Percentiles rank a stretch among this genome's conserved stretches.
These are phyloP conservation scores for Nymphalis polychloros DNA, from an alignment of 2,888 invertebrate species.

Conservation along the genomic window DNA sequence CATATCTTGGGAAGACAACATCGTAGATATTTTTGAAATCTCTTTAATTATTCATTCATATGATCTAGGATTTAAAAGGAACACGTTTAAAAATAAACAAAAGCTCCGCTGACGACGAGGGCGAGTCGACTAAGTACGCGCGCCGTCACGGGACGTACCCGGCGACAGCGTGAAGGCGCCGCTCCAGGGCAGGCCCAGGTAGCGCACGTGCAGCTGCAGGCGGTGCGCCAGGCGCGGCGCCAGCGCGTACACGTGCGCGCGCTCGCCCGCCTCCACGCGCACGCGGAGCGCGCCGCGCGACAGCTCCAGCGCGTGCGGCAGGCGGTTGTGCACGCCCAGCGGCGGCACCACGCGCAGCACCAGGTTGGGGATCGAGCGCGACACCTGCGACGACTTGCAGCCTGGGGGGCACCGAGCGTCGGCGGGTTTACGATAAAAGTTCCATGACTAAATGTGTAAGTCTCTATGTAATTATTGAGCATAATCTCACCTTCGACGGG, in stretches of 20 bases:
- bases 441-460: no score
- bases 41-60: no score
- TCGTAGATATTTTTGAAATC: neutral
- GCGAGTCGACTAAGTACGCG: no score
- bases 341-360: slow-evolving; percentile 87
- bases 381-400: slow-evolving; percentile 63
- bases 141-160: slow-evolving; percentile 52
- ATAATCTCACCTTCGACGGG: slow-evolving; percentile 71
- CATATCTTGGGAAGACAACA: slow-evolving; percentile 67
- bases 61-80: no score
- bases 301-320: slow-evolving; percentile 86
- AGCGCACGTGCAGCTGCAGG: slow-evolving; percentile 76
- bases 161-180: slow-evolving; percentile 86
- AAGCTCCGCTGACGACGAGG: no score
- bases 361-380: slow-evolving; percentile 86
- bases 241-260: slow-evolving; percentile 85
- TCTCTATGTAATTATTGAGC: no score
- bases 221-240: slow-evolving; percentile 83
- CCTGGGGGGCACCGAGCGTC: slow-evolving; percentile 48
- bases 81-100: no score
- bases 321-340: slow-evolving; percentile 87
- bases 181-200: slow-evolving; percentile 86
- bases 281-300: slow-evolving; percentile 55
- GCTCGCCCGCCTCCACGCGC: slow-evolving; percentile 87
- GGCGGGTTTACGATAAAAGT: neutral